A percentile compares a stretch with the other conserved stretches of the same genome.
Conservation (phyloP, 1,140 invertebrate genomes). For the Bombus waltoni region DNA sequence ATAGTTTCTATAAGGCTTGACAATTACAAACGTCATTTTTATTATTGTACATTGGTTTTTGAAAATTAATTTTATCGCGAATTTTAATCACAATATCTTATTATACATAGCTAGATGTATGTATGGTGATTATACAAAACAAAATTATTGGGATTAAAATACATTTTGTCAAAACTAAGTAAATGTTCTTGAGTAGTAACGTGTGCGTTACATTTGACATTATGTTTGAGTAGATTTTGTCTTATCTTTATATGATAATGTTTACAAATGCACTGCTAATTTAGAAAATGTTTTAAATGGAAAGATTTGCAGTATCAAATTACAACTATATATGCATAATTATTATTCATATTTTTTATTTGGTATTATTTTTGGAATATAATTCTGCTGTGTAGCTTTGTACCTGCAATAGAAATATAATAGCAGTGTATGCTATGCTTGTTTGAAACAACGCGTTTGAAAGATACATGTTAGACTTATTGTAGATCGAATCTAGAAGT, state of each 20-base stretch:
- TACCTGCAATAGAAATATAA: background rate
- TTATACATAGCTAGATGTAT: no score
- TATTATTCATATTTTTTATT: background rate
- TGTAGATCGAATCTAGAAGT: background rate
- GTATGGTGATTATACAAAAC: background rate
- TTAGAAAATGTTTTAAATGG: background rate
- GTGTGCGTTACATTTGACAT: no score
- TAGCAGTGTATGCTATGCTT: background rate
- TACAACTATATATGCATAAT: background rate
- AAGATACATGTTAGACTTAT: background rate
- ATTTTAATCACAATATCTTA: no score
- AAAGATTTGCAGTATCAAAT: background rate
- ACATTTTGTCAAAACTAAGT: background rate
- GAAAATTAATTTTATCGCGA: no score
- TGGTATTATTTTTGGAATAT: background rate
- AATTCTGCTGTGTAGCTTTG: background rate
- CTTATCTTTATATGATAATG: background rate
- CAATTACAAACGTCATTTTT: no score
- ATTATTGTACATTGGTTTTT: no score
- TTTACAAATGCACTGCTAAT: background rate
- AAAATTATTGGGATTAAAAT: background rate
- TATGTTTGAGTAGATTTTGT: no score
- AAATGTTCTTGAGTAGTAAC: background rate
- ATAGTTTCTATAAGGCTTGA: no score
- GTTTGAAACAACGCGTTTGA: background rate